A percentile compares a stretch with the other conserved stretches of the same genome.
phyloP scores from a whole-genome alignment of 2,113 vertebrate genomes.

The Spermophilus dauricus region DNA sequence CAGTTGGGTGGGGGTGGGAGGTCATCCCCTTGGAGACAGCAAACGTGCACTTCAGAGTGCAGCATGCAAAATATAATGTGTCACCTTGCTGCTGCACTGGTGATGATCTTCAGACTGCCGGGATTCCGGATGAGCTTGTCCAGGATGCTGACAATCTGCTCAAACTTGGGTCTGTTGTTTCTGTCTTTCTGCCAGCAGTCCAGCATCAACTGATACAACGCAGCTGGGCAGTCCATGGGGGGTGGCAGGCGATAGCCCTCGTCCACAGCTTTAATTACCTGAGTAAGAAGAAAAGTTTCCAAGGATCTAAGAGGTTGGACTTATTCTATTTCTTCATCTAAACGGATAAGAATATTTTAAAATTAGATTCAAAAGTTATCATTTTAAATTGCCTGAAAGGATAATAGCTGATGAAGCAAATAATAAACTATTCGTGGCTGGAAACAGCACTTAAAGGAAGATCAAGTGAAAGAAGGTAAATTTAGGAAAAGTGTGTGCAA shows the following conservation, averaged over 20 bases:
- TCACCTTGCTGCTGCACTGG: slow-evolving; percentile 97
- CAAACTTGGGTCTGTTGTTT: slow-evolving; percentile 98
- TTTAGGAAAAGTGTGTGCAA: slow-evolving; percentile 59
- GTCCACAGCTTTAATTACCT: slow-evolving; percentile 99
- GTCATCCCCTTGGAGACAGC: slow-evolving; percentile 51
- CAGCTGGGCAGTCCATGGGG: slow-evolving; percentile 99
- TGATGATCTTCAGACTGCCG: slow-evolving; percentile 97
- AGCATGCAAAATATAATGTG: neutral
- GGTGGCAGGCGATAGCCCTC: slow-evolving; percentile 98
- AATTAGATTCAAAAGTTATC: slow-evolving; percentile 77
- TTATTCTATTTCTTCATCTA: slow-evolving; percentile 55
- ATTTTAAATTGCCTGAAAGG: slow-evolving; percentile 69
- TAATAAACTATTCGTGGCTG: slow-evolving; percentile 70
- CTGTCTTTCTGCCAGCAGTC: slow-evolving; percentile 99
- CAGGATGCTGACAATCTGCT: slow-evolving; percentile 99
- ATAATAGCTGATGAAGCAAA: slow-evolving; percentile 76
- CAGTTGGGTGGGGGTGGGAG: neutral
- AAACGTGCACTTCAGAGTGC: slow-evolving; percentile 22
- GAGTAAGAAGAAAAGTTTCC: slow-evolving; percentile 79
- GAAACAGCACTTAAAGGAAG: slow-evolving; percentile 45
- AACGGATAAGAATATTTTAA: neutral
- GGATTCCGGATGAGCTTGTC: slow-evolving; percentile 99
- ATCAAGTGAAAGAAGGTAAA: slow-evolving; percentile 64
- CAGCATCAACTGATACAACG: slow-evolving; percentile 98
- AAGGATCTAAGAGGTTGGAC: slow-evolving; percentile 25